phyloP scores from a whole-genome alignment of 2,113 vertebrate genomes.

The Coturnix japonica region DNA sequence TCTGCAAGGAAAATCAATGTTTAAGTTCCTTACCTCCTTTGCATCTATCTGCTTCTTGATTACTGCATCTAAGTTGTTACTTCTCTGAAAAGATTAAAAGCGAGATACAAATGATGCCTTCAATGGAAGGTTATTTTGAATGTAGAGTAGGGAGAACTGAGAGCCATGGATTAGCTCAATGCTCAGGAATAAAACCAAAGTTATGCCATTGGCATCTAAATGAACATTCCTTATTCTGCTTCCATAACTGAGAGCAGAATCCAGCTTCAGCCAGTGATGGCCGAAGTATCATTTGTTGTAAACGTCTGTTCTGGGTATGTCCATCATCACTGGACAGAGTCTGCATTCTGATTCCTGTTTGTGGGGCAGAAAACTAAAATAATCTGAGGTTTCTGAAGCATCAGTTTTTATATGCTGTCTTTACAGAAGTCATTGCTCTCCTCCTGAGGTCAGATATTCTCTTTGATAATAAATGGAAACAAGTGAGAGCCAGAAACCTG shows the following conservation, averaged over 20 bases:
- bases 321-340: neutral
- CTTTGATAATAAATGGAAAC: neutral
- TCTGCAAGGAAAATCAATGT: neutral
- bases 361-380: conserved; percentile 9
- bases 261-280: neutral
- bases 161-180: neutral
- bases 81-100: conserved; percentile 44
- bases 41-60: conserved; percentile 9
- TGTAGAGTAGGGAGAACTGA: neutral
- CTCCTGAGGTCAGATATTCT: neutral
- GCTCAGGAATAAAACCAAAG: conserved; percentile 14
- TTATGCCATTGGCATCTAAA: neutral
- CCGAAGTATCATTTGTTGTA: neutral
- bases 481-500: neutral
- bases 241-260: neutral
- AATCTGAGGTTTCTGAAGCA: neutral
- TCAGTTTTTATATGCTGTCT: neutral
- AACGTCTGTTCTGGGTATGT: neutral
- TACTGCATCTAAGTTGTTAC: neutral
- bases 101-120: neutral
- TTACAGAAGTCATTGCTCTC: neutral
- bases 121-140: conserved; percentile 6
- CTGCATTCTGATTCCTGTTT: neutral
- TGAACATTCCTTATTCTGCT: neutral
- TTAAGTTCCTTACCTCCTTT: neutral